Conservation (phyloP, 2,797 vertebrate species). For the Carapus acus region DNA sequence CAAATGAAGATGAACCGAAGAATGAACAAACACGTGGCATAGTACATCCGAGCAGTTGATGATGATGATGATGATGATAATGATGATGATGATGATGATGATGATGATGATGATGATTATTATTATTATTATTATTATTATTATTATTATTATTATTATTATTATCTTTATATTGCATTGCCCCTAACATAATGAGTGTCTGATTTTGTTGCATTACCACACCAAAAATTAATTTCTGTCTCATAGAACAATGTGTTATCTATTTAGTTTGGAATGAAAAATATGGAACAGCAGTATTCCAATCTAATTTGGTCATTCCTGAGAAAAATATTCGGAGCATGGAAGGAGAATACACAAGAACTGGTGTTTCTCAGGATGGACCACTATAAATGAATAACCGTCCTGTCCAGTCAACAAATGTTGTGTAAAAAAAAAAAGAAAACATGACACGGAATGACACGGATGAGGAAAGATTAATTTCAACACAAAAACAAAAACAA, state of each 20-base stretch:
- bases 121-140: no score
- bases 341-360: constrained; percentile 1
- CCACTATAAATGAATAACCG: not conserved
- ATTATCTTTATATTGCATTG: constrained; percentile 64
- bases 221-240: constrained; percentile 44
- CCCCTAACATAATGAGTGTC: constrained; percentile 56
- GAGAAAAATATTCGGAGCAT: constrained; percentile 9
- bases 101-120: no score
- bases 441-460: not conserved
- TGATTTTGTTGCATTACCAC: constrained; percentile 51
- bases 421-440: no score
- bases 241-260: constrained; percentile 25
- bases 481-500: no score
- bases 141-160: no score
- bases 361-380: not conserved
- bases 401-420: no score
- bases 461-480: no score
- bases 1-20: constrained; percentile 66
- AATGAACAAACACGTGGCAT: constrained; percentile 44
- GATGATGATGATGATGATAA: no score
- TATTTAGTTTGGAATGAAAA: constrained; percentile 37
- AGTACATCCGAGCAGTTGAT: constrained; percentile 64
- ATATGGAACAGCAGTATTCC: constrained; percentile 42
- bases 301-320: constrained; percentile 38
- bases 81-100: no score